Evolutionary conservation across 92 coral and sea anemone species (phyloP), one percentile per base, ranked within the genome.

Genomic region (Diadumene lineata): DNA sequence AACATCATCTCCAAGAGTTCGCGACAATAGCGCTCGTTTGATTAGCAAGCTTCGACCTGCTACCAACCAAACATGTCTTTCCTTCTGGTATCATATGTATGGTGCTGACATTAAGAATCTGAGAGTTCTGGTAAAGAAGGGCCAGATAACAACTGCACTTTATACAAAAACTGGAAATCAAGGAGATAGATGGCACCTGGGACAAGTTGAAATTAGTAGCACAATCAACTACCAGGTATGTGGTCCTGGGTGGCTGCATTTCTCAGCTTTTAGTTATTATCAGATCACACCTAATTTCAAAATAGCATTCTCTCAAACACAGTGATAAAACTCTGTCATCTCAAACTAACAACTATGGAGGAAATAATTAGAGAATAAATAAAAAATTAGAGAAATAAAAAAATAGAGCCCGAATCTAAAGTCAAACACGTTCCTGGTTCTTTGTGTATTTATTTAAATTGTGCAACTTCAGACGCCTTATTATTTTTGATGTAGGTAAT

Each of bases 11-110:
- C 48, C 48, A 38, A 38, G 48, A 38, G 13, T 38, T 13, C 13
- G 7, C 48, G 82, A 79, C 2, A 92, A 92, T 11, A 86, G 48
- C 19, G 89, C 92, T 16, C 76, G 94, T 32, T 67, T 92, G 7
- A 60, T 86, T 25, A 90, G 98, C 60, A 77, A 90, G 25, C 27
- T 29, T 22, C 86, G 86, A 31, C 30, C 30, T 66, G 21, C 70
- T 2, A 58, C 86, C 23, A 74, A 81, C 26, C 79, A 88, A 1
- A 51, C 69, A n/a, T 92, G 94, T 74, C 60, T 92, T 7, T 82
- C 84, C 64, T 92, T 92, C 72, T 92, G 98, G 98, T 92, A 89
- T 28, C 98, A 92, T 70, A 92, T 92, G 98, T 80, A 70, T 61
- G 98, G 98, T 11, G 34, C 85, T 9, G 64, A 81, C 51, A 86